Evolutionary conservation across 2,888 invertebrate genomes (phyloP), one percentile per base, ranked within the genome.

Genomic region (Zhengitettix transpicula): DNA sequence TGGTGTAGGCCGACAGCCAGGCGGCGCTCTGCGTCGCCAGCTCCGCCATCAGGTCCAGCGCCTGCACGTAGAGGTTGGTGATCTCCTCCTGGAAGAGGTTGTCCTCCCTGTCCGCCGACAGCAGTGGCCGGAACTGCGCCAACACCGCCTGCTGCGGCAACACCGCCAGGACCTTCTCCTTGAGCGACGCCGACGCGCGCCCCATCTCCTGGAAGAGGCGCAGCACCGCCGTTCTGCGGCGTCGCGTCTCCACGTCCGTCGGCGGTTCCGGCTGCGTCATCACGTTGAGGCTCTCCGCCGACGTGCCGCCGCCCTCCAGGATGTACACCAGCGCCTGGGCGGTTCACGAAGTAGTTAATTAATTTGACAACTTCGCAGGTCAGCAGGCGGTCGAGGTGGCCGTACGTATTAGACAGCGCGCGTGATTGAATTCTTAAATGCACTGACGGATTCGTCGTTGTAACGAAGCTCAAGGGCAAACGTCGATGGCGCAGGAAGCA

Each of bases 41-140:
- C 65, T 77, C 75, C 42, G 75, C 72, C n/a, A 76, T 71, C 28
- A 80, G 68, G 8, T 72, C 73, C 51, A 80, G 66, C 1, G 77
- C 75, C 66, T 78, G 73, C 47, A 78, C 69, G 60, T 76, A 77
- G 57, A 79, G 69, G 5, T 41, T 44, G 12, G 54, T 58, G 7
- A 57, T 40, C 15, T 63, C 61, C n/a, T 41, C 69, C 42, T 71
- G 67, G 60, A 71, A 68, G 42, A 71, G 64, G 65, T 70, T 69
- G 42, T 67, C 68, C 40, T 67, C 66, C 11, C 61, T 60, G 40
- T 68, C 66, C 42, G 66, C 65, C 51, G 68, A 68, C 15, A 64
- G 59, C 28, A 72, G 71, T 12, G 78, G 62, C 51, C 78, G 64
- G 1, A 74, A 72, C 28, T 65, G 67, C 58, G 79, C 73, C 56